Conservation (phyloP, 2,113 vertebrate species). For the Sylvietta virens region DNA sequence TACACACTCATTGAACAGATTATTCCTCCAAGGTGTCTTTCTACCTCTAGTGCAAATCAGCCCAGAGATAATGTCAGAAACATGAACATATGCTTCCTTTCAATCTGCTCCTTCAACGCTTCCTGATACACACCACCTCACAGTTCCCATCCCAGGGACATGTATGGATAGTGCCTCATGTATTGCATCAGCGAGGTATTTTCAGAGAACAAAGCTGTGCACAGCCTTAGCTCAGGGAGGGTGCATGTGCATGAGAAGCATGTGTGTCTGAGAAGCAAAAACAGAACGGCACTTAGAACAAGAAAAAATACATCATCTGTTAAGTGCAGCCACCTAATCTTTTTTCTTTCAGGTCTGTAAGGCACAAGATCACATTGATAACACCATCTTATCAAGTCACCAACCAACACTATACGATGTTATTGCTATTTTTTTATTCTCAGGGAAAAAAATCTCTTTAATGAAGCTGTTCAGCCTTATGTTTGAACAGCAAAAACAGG, state of each 20-base stretch:
- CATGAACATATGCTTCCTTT: rapidly evolving
- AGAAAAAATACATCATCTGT: neutral
- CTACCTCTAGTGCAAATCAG: neutral
- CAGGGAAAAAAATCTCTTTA: neutral
- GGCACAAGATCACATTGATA: neutral
- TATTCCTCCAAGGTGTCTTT: neutral
- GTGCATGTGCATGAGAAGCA: neutral
- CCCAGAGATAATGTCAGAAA: neutral
- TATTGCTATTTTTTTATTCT: neutral
- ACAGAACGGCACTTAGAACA: neutral
- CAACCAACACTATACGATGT: rapidly evolving
- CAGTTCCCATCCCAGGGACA: neutral
- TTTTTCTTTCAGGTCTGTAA: neutral
- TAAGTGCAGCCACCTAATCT: neutral
- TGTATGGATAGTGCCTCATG: rapidly evolving
- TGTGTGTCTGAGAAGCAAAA: neutral
- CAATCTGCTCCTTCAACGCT: neutral
- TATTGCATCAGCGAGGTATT: neutral
- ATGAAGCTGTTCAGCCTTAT: constrained; percentile 64
- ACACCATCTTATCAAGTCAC: neutral
- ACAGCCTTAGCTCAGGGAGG: neutral
- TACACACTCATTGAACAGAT: neutral
- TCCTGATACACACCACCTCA: neutral
- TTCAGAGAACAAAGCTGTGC: neutral
- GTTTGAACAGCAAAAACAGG: constrained; percentile 10